Percentiles rank a stretch among this genome's conserved stretches.
Evolutionary conservation across 1,140 invertebrate species (phyloP).

Genomic region (Tribolium castaneum): DNA sequence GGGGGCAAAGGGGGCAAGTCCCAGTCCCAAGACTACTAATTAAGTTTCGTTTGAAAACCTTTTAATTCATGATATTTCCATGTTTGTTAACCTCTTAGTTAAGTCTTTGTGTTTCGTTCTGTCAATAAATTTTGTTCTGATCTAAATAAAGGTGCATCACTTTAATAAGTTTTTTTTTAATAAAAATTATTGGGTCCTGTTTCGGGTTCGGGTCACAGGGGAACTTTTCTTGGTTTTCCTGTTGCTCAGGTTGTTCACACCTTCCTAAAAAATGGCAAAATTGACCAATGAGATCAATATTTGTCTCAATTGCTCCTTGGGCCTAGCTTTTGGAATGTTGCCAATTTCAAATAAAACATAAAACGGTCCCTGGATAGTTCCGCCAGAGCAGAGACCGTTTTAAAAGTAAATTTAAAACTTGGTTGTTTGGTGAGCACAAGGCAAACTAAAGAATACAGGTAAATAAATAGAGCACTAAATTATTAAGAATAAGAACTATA

Average conservation of each 20-base stretch:
- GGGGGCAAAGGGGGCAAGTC: background rate
- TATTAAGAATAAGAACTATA: no score
- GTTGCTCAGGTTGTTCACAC: constrained; percentile 70
- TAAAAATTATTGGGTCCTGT: constrained; percentile 61
- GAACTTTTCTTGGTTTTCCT: constrained; percentile 72
- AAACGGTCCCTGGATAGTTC: no score
- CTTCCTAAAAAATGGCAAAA: constrained; percentile 69
- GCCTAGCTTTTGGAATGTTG: constrained; percentile 79
- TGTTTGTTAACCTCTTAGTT: no score
- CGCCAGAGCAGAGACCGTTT: no score
- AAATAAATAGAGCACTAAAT: no score
- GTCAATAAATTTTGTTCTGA: no score
- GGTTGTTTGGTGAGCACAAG: no score
- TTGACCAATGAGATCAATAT: constrained; percentile 69
- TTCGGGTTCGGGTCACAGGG: constrained; percentile 74
- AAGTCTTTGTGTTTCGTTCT: no score
- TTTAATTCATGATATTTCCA: background rate
- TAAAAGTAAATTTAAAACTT: no score
- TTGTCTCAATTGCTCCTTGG: constrained; percentile 72
- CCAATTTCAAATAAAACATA: constrained; percentile 65
- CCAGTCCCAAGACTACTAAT: constrained; percentile 6
- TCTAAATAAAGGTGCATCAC: background rate
- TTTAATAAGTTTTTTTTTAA: no score
- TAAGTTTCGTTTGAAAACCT: background rate
- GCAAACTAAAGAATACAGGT: no score